Base-by-base conservation (phyloP, 2,113 vertebrate genomes). In the Brachirus orientalis region DNA sequence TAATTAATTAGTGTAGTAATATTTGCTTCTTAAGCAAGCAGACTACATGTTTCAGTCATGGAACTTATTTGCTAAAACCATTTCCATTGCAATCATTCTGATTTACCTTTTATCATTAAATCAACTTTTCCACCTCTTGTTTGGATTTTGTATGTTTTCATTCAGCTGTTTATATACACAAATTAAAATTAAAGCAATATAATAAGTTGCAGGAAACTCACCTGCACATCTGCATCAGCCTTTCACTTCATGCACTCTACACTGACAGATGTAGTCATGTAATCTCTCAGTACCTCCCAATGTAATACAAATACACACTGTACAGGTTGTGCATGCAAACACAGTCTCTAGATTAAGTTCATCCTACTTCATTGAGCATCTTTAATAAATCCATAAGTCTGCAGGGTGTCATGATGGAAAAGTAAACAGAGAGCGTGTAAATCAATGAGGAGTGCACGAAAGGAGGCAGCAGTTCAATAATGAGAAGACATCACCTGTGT, bases 391-490 rank as follows among this genome's bases (percentile, higher is more conserved):
- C 22, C 4, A 20, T 20, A 22, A 16, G 43, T 6, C 33, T 14
- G 6, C 51, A 19, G 33, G 50, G 19, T 62, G 37, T 16, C 43
- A 54, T 14, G 4, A 50, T 58, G 12, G 68, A 19, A n/a, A 60
- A 52, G 7, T 13, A 3, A 41, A 41, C 18, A 28, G 45, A n/a
- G 6, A 20, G 9, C n/a, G 40, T 57, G 56, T 3, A 46, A 36
- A 43, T 55, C 33, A 10, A 3, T 41, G n/a, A 46, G 18, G 44
- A 40, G 7, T 43, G 18, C 47, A 2, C 9, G 33, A 36, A 74
- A 18, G 13, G 12, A 8, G 10, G 3, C 17, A 46, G 36, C 45
- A 55, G 57, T 35, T 72, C 47, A 81, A 64, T 20, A 57, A 54
- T 17, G 11, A 13, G 10, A 47, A 48, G 10, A n/a, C 45, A 18